Conservation (phyloP, 2,797 vertebrate genomes). For the Champsocephalus gunnari region DNA sequence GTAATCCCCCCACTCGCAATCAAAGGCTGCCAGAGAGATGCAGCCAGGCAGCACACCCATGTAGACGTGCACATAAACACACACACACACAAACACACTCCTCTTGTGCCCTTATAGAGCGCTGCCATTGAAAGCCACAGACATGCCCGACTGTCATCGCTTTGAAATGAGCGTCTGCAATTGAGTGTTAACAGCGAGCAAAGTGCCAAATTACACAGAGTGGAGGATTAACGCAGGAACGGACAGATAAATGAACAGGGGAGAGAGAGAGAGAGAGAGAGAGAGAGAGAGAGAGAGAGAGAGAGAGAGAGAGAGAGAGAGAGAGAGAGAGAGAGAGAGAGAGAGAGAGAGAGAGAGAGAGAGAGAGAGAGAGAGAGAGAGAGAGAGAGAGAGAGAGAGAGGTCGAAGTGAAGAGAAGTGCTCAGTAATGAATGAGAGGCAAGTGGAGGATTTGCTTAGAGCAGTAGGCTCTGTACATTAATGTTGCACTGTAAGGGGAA, state of each 20-base stretch:
- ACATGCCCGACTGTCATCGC: constrained; percentile 67
- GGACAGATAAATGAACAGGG: constrained; percentile 75
- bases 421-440: constrained; percentile 73
- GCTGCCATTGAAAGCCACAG: constrained; percentile 63
- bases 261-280: constrained; percentile 32
- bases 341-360: too few species aligned
- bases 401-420: constrained; percentile 61
- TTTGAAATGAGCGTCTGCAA: constrained; percentile 78
- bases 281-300: constrained; percentile 26
- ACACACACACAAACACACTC: constrained; percentile 26
- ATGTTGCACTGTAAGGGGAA: constrained; percentile 53
- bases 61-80: constrained; percentile 12
- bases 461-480: constrained; percentile 65
- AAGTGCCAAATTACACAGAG: constrained; percentile 80
- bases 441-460: constrained; percentile 76
- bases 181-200: constrained; percentile 73
- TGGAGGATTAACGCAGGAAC: constrained; percentile 74
- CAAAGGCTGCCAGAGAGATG: constrained; percentile 67
- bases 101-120: constrained; percentile 51
- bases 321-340: constrained; percentile 1
- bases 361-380: too few species aligned
- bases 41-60: constrained; percentile 51
- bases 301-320: constrained; percentile 31
- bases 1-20: constrained; percentile 82
- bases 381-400: constrained; percentile 27